Evolutionary conservation across 2,797 vertebrate genomes (phyloP), one percentile per base, ranked within the genome.

Genomic region (Alfaro cultratus): DNA sequence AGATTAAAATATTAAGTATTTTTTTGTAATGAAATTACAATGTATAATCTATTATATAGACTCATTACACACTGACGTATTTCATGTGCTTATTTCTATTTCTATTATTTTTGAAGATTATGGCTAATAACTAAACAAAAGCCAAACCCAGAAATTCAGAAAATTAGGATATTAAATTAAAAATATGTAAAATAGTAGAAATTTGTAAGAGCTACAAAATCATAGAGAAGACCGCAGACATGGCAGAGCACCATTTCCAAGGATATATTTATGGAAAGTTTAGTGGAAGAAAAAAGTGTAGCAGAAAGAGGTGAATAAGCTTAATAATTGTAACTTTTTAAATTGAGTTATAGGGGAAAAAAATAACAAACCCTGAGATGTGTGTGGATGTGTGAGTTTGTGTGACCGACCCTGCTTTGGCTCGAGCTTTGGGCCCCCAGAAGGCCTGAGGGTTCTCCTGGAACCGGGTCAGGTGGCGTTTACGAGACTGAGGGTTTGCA

Each of bases 361-460:
- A 34, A 62, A 21, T 36, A 29, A 11, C 1, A 60, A 60, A 29
- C 4, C 0, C 4, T 31, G 39, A 71, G 67, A 43, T 36, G 49
- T 16, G 29, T 75, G 10, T 62, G 34, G 67, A 13, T 29, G 3
- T 5, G 21, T 1, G 0, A 2, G 7, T 31, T 0, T 29, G 74
- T 49, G 29, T 53, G 36, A 41, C 3, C 95, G 87, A 98, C 97
- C 97, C 91, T 0, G 96, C 84, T 79, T 95, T 97, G 76, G 98
- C 97, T 0, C 96, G 95, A 71, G 97, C 96, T 91, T 98, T 97
- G 36, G 98, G 98, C 0, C 98, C 98, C 98, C 98, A 99, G 88
- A 97, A 97, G 13, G 97, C 97, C 74, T 97, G 96, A 0, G 98
- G 98, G 67, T 99, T 99, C 85, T 97, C 96, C 45, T 99, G 98